These are phyloP conservation scores for Thamnophis elegans DNA, from an alignment of 2,797 vertebrate genomes.

Conservation along the genomic window DNA sequence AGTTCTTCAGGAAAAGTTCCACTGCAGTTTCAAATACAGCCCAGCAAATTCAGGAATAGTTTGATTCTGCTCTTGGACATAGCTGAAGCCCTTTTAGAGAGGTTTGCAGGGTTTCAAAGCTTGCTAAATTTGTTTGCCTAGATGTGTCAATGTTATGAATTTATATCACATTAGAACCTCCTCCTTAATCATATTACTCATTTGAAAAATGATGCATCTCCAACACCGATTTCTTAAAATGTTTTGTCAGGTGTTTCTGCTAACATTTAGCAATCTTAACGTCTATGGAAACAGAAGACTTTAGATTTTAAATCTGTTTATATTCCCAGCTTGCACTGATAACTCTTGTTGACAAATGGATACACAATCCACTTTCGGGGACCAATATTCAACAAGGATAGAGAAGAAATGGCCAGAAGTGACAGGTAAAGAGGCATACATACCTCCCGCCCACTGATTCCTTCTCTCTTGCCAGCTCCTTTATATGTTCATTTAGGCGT, in stretches of 20 bases:
- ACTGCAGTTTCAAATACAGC: neutral
- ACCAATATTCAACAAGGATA: neutral
- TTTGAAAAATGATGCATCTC: neutral
- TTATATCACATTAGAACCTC: neutral
- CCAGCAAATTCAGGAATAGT: neutral
- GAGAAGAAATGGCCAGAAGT: neutral
- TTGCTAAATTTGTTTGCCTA: neutral
- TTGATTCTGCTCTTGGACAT: neutral
- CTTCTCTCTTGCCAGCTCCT: constrained; percentile 65
- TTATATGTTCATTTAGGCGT: constrained; percentile 64
- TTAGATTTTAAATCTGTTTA: neutral
- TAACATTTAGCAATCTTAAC: neutral
- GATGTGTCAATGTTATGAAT: neutral
- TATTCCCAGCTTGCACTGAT: neutral
- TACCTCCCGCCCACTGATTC: constrained; percentile 67
- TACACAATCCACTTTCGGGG: neutral
- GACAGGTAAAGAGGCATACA: neutral
- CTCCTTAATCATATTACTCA: neutral
- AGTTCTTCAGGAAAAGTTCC: neutral
- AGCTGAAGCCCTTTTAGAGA: neutral
- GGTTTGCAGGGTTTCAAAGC: neutral
- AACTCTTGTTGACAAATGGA: neutral
- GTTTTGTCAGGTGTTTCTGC: neutral
- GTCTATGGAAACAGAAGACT: neutral
- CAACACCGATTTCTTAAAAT: neutral